These are phyloP conservation scores for Porites lutea DNA, from an alignment of 64 coral and sea anemone genomes.

Conservation along the genomic window DNA sequence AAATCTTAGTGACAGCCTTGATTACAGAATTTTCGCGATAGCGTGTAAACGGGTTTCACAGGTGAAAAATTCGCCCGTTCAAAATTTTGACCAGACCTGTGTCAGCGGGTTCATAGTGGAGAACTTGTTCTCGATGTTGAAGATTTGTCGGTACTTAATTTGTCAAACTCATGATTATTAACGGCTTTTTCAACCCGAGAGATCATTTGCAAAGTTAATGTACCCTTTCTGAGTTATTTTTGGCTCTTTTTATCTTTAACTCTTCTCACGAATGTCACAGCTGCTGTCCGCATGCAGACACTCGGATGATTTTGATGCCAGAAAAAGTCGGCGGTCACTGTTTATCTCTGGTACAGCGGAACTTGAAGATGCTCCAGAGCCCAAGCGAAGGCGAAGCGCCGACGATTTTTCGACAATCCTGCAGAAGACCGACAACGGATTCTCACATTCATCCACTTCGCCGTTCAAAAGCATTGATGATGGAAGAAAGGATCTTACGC, in stretches of 20 bases:
- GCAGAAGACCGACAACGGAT: conserved; percentile 35
- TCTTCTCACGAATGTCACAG: conserved; percentile 87
- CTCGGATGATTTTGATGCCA: conserved; percentile 46
- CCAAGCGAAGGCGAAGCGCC: conserved; percentile 63
- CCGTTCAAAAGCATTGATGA: conserved; percentile 44
- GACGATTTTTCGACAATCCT: conserved; percentile 41
- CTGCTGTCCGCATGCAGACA: conserved; percentile 79
- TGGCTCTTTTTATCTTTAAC: conserved; percentile 42
- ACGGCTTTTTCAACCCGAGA: no score
- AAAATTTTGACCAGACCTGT: no score
- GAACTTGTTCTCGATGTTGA: no score
- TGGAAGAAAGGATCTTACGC: not conserved
- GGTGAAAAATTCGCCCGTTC: no score
- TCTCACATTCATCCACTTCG: conserved; percentile 74
- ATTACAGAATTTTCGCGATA: no score
- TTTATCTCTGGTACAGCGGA: conserved; percentile 46
- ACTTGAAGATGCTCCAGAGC: conserved; percentile 33
- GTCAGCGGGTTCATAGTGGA: no score
- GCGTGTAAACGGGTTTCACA: no score
- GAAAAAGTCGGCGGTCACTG: conserved; percentile 89
- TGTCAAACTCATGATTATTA: no score
- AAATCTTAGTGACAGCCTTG: no score
- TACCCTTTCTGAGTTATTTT: no score
- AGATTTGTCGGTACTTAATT: no score
- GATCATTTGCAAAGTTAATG: no score